phyloP scores from a whole-genome alignment of 1,140 invertebrate species.

The Arion vulgaris region DNA sequence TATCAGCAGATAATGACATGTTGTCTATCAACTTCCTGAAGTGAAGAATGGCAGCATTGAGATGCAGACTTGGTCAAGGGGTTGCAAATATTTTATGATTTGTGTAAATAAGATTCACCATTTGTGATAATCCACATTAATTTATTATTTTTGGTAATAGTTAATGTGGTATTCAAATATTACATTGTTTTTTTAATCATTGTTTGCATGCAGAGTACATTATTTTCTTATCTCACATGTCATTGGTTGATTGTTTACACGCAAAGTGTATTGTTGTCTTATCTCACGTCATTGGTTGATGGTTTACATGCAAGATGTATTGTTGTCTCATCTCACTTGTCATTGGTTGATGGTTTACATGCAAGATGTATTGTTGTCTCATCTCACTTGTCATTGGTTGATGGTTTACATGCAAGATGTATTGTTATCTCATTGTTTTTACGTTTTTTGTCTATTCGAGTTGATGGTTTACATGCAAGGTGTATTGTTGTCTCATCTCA shows the following conservation, averaged over 20 bases:
- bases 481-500: neutral
- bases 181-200: neutral
- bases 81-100: neutral
- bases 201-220: no score
- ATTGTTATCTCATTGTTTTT: neutral
- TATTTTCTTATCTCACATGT: neutral
- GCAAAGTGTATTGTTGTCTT: no score
- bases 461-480: no score
- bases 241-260: neutral
- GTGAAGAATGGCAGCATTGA: neutral
- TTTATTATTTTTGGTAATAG: neutral
- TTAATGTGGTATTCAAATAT: neutral
- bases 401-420: no score
- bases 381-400: neutral
- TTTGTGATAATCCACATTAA: neutral
- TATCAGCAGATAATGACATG: conserved; percentile 20
- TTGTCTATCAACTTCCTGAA: conserved; percentile 1
- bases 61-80: neutral
- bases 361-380: no score
- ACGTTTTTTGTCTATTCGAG: neutral
- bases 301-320: no score
- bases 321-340: neutral
- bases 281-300: neutral
- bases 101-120: neutral
- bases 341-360: no score